A percentile compares a stretch with the other conserved stretches of the same genome.
Evolutionary conservation across 2,113 vertebrate species (phyloP).

Genomic region (Phodopus roborovskii): DNA sequence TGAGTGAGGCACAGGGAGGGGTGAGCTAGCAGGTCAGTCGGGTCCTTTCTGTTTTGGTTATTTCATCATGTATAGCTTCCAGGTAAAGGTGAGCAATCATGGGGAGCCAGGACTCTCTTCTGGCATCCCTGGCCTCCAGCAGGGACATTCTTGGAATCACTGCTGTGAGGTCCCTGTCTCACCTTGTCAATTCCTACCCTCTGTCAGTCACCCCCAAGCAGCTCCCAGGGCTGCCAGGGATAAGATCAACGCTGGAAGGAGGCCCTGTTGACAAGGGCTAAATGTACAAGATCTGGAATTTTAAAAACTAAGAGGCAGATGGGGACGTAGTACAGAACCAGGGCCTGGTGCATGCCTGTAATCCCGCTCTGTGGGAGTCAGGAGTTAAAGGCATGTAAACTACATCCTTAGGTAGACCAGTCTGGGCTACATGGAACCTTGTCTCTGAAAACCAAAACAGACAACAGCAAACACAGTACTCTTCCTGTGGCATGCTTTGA

Average conservation of each 20-base stretch:
- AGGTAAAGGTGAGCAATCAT: too few relatives aligned
- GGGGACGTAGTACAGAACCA: not conserved
- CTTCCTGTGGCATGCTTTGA: not conserved
- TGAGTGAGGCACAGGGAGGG: not conserved
- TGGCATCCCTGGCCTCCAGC: not conserved
- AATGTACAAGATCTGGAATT: not conserved
- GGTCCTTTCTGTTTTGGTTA: not conserved
- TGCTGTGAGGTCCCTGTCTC: not conserved
- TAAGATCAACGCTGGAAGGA: not conserved
- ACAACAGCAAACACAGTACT: not conserved
- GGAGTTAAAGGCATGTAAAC: not conserved
- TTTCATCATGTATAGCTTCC: not conserved
- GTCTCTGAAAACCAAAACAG: not conserved
- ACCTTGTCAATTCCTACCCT: not conserved
- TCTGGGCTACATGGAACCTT: not conserved
- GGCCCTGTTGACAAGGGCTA: fast-evolving
- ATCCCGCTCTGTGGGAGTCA: not conserved
- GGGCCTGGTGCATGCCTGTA: not conserved
- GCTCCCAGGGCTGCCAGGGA: not conserved
- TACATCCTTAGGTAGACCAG: not conserved
- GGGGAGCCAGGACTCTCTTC: not conserved
- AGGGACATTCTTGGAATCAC: not conserved
- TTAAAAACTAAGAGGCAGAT: not conserved
- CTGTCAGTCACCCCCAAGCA: not conserved
- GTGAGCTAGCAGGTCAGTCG: not conserved